A percentile compares a stretch with the other conserved stretches of the same genome.
phyloP scores from a whole-genome alignment of 2,113 vertebrate genomes.

The Cryptomyrus ogoouensis region DNA sequence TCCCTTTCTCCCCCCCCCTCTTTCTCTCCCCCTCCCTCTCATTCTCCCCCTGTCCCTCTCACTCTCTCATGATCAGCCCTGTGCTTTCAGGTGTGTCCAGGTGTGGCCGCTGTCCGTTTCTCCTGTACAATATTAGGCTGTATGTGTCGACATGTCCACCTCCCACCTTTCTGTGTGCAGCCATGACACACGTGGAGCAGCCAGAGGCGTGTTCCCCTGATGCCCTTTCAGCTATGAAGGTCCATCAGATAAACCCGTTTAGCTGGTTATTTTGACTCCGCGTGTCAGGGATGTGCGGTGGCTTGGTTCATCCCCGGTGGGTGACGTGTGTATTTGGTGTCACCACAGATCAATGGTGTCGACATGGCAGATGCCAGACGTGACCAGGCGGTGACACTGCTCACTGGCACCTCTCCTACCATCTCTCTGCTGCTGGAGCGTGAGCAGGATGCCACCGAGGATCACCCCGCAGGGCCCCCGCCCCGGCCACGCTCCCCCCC shows the following conservation, averaged over 20 bases:
- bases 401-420: constrained; percentile 89
- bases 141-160: not conserved
- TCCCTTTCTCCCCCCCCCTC: not conserved
- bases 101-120: not conserved
- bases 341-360: constrained; percentile 96
- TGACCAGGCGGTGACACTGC: constrained; percentile 95
- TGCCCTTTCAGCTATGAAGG: not conserved
- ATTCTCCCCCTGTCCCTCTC: no score
- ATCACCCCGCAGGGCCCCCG: not conserved
- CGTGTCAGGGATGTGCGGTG: not conserved
- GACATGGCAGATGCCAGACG: constrained; percentile 98
- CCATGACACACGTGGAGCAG: not conserved
- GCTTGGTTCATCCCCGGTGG: not conserved
- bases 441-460: constrained; percentile 55
- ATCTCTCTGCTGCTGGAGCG: constrained; percentile 89
- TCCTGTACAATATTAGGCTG: not conserved
- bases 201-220: not conserved
- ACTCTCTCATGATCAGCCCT: not conserved
- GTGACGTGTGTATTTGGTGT: constrained; percentile 52
- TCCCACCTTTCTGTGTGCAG: not conserved
- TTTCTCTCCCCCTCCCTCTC: no score
- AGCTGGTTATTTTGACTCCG: not conserved
- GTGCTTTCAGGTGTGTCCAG: not conserved
- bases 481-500: constrained; percentile 50
- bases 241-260: not conserved